Evolutionary conservation across 2,797 vertebrate species (phyloP), one percentile per base, ranked within the genome.

Genomic region (Tangara arthus): DNA sequence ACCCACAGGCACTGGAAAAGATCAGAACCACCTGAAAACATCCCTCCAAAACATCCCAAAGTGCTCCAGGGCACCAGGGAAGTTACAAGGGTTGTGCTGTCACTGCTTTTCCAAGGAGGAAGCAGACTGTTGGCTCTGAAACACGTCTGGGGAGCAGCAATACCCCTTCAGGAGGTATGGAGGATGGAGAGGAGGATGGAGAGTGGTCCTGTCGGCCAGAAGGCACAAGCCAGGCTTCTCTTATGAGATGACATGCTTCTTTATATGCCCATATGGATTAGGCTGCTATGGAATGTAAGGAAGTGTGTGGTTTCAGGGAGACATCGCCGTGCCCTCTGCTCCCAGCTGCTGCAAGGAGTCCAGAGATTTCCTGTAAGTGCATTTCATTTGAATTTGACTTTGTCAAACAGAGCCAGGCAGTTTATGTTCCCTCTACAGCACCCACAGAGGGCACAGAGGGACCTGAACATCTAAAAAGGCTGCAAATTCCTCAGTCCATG

Each of bases 211-310:
- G 30, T 55, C 84, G 77, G 42, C 72, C 61, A 52, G 79, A 78
- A 63, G 55, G 63, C 83, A 61, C 5, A 2, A 24, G 27, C 34
- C 82, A 66, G 76, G 64, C 76, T 95, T 96, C 97, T 98, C 98
- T 60, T 86, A 55, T 95, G 98, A 98, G 98, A 98, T 94, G 94
- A 99, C 99, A 99, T 99, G 98, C 99, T 99, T 99, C 99, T 99
- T 99, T 99, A 99, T 99, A 99, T 99, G 98, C 98, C 98, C 99
- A 99, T 99, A 99, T 98, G 98, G 98, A 98, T 98, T 98, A 98
- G 96, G 96, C 97, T 98, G 97, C 98, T 99, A 99, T 99, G 99
- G 99, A 99, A 99, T 99, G 99, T 99, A 99, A 99, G 99, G 99
- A 99, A 99, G 99, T 99, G 99, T 99, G 99, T 99, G 99, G 99